Conservation (phyloP, 2,888 invertebrate species). For the Epistrophella euchroma region DNA sequence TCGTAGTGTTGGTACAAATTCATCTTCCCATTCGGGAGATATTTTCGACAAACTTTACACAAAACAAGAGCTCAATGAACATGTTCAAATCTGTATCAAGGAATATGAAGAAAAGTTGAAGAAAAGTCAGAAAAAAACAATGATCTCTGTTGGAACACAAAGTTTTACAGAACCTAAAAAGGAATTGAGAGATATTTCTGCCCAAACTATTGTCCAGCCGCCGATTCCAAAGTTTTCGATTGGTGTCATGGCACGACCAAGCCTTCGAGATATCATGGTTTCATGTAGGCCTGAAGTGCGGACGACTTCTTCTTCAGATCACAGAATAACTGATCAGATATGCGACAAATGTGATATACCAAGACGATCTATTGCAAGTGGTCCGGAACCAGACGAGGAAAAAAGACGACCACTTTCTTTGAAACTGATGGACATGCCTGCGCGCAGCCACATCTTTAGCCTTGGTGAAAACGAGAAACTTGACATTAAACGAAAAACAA, state of each 20-base stretch:
- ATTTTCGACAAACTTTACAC: slow-evolving; percentile 82
- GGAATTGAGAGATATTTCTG: slow-evolving; percentile 78
- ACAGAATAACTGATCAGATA: slow-evolving; percentile 84
- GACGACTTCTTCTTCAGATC: slow-evolving; percentile 85
- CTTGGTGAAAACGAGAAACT: slow-evolving; percentile 85
- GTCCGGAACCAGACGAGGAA: slow-evolving; percentile 81
- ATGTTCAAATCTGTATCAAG: slow-evolving; percentile 78
- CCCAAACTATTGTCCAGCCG: slow-evolving; percentile 79
- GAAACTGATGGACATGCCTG: slow-evolving; percentile 82
- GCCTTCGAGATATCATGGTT: slow-evolving; percentile 80
- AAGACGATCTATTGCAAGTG: slow-evolving; percentile 86
- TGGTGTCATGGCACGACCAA: slow-evolving; percentile 79
- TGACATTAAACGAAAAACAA: slow-evolving; percentile 81
- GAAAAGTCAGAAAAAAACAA: slow-evolving; percentile 77
- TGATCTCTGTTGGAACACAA: slow-evolving; percentile 82
- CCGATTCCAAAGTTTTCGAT: slow-evolving; percentile 79
- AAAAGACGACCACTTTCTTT: slow-evolving; percentile 82
- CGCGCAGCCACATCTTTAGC: slow-evolving; percentile 86
- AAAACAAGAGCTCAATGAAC: slow-evolving; percentile 80
- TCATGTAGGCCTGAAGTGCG: slow-evolving; percentile 83
- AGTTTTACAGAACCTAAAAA: slow-evolving; percentile 79
- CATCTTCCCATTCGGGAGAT: slow-evolving; percentile 77
- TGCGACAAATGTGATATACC: slow-evolving; percentile 85
- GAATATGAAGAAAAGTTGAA: slow-evolving; percentile 77
- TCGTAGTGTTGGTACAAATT: slow-evolving; percentile 79